Evolutionary conservation across 2,888 invertebrate genomes (phyloP), one percentile per base, ranked within the genome.

Genomic region (Hyppa rectilinea): DNA sequence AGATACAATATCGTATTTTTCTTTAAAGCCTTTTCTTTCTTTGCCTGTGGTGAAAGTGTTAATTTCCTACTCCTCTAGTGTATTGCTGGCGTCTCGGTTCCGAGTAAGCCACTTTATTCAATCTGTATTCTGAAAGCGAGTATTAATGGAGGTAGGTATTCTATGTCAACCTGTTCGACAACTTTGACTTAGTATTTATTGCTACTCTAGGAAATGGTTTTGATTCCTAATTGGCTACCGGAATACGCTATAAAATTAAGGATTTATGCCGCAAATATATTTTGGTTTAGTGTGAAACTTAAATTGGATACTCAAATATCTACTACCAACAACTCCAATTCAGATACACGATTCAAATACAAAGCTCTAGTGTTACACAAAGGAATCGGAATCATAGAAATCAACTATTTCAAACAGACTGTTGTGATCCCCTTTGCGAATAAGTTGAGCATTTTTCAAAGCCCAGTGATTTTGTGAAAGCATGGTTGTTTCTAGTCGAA

Each of bases 391-490:
- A 50, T 65, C 53, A 43, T 29, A 71, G 47, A 59, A 65, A 78
- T 63, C 65, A 70, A 65, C 80, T 78, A 75, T 78, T 80, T 65
- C 63, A 60, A 55, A 63, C 76, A 71, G 71, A 80, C 71, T 67
- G 63, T 64, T 71, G 71, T 64, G 71, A 80, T 80, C 63, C 56
- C 60, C 38, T 78, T 79, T 63, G 68, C 59, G 53, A 78, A 64
- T 74, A 69, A 64, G 47, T 74, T 74, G 62, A 77, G 52, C 63
- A 60, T 79, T 78, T 80, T 67, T 76, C 67, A 62, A 80, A 79
- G 77, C 67, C 49, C 71, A 47, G 68, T 52, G 75, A 75, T 81
- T 85, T 81, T 75, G 66, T 79, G 81, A 75, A 83, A 80, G 72
- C 80, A 76, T 76, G 69, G 83, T 83, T 80, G 78, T 72, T 78